phyloP scores from a whole-genome alignment of 2,113 vertebrate species.

The Tyrannus savana region DNA sequence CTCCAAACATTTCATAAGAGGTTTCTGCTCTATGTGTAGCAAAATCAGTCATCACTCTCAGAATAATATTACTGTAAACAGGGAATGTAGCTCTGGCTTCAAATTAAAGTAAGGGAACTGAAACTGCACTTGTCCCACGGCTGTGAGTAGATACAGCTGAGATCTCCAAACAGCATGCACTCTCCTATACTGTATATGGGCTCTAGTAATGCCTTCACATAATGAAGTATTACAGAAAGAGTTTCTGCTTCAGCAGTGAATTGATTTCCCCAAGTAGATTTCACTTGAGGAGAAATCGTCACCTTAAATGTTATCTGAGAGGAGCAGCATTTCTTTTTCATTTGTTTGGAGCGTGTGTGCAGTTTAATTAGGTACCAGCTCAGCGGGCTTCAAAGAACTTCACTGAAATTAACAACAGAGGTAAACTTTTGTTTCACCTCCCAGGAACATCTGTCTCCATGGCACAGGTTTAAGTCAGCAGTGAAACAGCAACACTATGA shows the following conservation, averaged over 20 bases:
- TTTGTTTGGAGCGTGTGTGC: neutral
- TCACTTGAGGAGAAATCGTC: neutral
- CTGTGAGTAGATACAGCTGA: neutral
- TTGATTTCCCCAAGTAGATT: conserved; percentile 37
- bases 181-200: neutral
- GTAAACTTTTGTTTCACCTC: neutral
- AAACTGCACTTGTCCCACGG: neutral
- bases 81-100: neutral
- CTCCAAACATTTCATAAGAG: neutral
- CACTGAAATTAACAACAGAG: neutral
- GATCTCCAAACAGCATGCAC: neutral
- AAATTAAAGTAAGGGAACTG: neutral
- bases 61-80: neutral
- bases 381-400: conserved; percentile 5
- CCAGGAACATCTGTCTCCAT: neutral
- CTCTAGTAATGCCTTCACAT: neutral
- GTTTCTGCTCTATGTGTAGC: neutral
- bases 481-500: neutral
- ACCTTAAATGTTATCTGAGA: conserved; percentile 37
- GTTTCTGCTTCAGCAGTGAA: conserved; percentile 17
- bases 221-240: neutral
- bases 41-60: neutral
- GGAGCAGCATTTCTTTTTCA: neutral
- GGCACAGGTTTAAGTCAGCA: neutral
- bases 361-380: conserved; percentile 28